These are phyloP conservation scores for Anorthoa munda DNA, from an alignment of 2,888 invertebrate genomes.

Conservation along the genomic window DNA sequence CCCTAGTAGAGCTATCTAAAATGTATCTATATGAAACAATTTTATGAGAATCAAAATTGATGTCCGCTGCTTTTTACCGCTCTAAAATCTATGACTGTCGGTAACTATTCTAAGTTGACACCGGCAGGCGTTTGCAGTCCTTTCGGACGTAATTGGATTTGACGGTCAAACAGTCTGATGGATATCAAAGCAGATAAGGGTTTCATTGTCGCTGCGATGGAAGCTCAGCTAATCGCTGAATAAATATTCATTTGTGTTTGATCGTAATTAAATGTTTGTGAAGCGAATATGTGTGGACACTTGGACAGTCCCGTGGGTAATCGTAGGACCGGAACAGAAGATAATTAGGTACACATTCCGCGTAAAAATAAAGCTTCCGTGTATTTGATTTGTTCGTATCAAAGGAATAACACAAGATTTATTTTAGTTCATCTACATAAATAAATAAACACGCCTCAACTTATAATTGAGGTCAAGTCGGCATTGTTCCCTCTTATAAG, in stretches of 20 bases:
- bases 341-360: background rate
- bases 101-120: slow-evolving; percentile 38
- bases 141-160: slow-evolving; percentile 48
- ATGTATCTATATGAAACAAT: slow-evolving; percentile 2
- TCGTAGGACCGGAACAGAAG: background rate
- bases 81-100: slow-evolving; percentile 18
- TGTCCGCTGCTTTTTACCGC: slow-evolving; percentile 18
- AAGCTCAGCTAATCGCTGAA: slow-evolving; percentile 37
- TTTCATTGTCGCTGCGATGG: slow-evolving; percentile 34
- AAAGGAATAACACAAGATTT: background rate
- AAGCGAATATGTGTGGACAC: slow-evolving; percentile 9
- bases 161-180: slow-evolving; percentile 53
- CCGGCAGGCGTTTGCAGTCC: slow-evolving; percentile 14
- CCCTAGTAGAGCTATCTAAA: slow-evolving; percentile 19
- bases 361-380: background rate
- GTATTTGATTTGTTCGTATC: background rate
- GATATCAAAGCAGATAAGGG: slow-evolving; percentile 57
- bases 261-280: slow-evolving; percentile 43
- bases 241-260: slow-evolving; percentile 44
- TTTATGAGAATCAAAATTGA: too few species aligned
- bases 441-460: background rate
- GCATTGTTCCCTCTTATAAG: slow-evolving; percentile 16
- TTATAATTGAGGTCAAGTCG: background rate
- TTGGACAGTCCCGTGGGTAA: background rate
- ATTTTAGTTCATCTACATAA: background rate